phyloP scores from a whole-genome alignment of 2,113 vertebrate genomes.

The Microcebus tavaratra region DNA sequence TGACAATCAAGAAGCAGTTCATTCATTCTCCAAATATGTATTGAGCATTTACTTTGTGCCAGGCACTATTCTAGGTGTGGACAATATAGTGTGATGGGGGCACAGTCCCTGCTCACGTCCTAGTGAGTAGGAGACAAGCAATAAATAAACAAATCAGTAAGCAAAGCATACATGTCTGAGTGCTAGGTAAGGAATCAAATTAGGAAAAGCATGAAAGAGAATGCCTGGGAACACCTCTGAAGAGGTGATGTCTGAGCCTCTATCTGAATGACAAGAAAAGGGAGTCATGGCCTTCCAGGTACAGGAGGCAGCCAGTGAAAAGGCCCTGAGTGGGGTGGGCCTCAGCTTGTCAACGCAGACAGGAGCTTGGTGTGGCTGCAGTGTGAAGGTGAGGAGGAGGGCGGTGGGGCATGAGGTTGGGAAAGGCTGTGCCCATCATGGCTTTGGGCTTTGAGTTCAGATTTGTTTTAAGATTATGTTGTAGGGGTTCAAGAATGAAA shows the following conservation, averaged over 20 bases:
- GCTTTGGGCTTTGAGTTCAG: not conserved
- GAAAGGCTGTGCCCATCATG: not conserved
- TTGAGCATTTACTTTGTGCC: not conserved
- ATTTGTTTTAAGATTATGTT: conserved; percentile 14
- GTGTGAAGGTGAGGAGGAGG: not conserved
- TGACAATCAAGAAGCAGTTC: not conserved
- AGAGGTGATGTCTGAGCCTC: not conserved
- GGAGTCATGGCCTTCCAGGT: not conserved
- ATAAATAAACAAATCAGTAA: not conserved
- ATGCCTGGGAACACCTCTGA: not conserved
- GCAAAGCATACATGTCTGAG: not conserved
- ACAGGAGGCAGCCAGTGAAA: not conserved
- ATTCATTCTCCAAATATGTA: not conserved
- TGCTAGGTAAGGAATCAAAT: not conserved
- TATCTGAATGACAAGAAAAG: not conserved
- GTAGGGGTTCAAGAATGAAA: not conserved
- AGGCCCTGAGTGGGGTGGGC: not conserved
- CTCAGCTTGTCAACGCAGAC: not conserved
- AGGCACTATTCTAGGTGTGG: not conserved
- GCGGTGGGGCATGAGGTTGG: not conserved
- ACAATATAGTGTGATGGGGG: not conserved
- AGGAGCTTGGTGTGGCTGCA: not conserved
- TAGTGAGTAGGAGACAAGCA: not conserved
- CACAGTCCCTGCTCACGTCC: not conserved
- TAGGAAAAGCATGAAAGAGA: not conserved